Percentiles rank a stretch among this genome's conserved stretches.
Conservation (phyloP, 2,888 invertebrate species). For the Nemotelus nigrinus region DNA sequence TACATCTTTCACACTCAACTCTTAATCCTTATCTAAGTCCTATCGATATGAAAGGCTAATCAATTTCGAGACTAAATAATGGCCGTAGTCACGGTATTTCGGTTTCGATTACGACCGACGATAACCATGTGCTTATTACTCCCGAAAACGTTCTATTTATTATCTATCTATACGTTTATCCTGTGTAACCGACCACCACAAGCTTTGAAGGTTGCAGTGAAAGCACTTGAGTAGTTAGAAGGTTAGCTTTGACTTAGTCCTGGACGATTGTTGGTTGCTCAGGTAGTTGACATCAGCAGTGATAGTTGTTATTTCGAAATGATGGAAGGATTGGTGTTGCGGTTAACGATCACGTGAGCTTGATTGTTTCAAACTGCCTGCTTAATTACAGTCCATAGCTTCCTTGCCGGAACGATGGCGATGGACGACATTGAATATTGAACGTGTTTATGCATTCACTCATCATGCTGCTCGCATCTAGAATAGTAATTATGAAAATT, state of each 20-base stretch:
- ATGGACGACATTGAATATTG: conserved; percentile 12
- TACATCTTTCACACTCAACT: not conserved
- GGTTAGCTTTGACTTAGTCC: not conserved
- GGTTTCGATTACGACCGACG: conserved; percentile 16
- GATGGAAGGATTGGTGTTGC: not conserved
- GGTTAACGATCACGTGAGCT: conserved; percentile 30
- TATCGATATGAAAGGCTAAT: not conserved
- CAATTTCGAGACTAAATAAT: conserved; percentile 33
- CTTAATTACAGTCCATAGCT: conserved; percentile 15
- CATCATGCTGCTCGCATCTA: conserved; percentile 18
- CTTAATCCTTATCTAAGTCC: not conserved
- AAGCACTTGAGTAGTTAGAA: too few relatives aligned
- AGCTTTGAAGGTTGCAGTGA: not conserved
- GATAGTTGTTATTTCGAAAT: not conserved
- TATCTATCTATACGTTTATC: not conserved
- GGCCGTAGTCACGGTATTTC: conserved; percentile 17
- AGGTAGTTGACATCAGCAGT: not conserved
- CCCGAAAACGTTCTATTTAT: conserved; percentile 20
- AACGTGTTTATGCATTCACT: not conserved
- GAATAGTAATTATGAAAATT: conserved; percentile 42
- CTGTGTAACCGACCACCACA: not conserved
- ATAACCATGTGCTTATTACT: conserved; percentile 33
- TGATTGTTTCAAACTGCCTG: conserved; percentile 6
- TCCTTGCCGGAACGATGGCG: conserved; percentile 36
- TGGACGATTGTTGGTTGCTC: not conserved